A percentile compares a stretch with the other conserved stretches of the same genome.
phyloP scores from a whole-genome alignment of 2,888 invertebrate species.

The Elegia similella region DNA sequence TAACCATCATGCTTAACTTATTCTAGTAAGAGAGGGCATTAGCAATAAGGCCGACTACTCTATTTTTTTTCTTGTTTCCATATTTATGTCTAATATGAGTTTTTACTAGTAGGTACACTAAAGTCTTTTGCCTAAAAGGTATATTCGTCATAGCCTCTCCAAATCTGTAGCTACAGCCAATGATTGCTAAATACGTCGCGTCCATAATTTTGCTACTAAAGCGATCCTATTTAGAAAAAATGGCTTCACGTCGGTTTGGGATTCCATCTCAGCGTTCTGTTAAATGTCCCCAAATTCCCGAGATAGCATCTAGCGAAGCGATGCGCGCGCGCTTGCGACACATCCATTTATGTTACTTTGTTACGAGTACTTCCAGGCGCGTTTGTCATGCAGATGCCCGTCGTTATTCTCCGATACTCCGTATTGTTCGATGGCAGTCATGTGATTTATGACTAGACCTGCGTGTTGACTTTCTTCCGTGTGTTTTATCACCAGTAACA shows the following conservation, averaged over 20 bases:
- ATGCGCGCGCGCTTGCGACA: conserved; percentile 29
- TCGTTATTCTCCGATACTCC: conserved; percentile 36
- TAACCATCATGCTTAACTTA: too few species aligned
- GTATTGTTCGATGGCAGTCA: conserved; percentile 45
- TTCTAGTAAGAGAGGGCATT: too few species aligned
- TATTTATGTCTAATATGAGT: too few species aligned
- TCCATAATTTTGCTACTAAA: not conserved
- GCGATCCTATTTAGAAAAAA: not conserved
- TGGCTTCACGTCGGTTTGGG: not conserved
- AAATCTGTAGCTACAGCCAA: not conserved
- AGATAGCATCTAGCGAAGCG: conserved; percentile 3
- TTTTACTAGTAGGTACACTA: too few species aligned
- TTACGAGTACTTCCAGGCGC: conserved; percentile 36
- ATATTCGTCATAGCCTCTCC: not conserved
- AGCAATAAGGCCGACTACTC: too few species aligned
- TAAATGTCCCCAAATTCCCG: not conserved
- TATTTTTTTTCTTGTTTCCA: too few species aligned
- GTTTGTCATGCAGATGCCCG: conserved; percentile 60
- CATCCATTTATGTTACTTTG: conserved; percentile 29
- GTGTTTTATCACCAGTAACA: not conserved
- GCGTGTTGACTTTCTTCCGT: not conserved
- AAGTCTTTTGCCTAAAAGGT: too few species aligned
- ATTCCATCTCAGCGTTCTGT: not conserved
- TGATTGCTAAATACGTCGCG: too few species aligned
- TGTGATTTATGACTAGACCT: conserved; percentile 39